A percentile compares a stretch with the other conserved stretches of the same genome.
Evolutionary conservation across 2,888 invertebrate species (phyloP).

Genomic region (Caenorhabditis wallacei): DNA sequence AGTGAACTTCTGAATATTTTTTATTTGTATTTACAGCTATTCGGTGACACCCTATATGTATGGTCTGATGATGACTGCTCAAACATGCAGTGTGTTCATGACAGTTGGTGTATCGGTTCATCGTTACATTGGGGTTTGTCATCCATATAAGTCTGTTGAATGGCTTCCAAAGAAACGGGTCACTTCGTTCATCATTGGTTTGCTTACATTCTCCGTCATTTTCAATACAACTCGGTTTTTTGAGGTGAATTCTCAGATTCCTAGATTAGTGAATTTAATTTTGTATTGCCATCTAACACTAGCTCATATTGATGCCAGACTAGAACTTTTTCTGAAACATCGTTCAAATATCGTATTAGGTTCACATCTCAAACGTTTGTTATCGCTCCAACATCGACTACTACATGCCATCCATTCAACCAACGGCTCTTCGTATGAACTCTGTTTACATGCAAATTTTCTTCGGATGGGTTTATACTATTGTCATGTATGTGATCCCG

Average conservation of each 20-base stretch:
- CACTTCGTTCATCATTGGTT: conserved; percentile 70
- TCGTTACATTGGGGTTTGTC: conserved; percentile 81
- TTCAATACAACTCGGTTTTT: conserved; percentile 80
- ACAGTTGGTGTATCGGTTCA: conserved; percentile 81
- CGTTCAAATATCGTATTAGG: conserved; percentile 42
- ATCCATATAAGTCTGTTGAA: conserved; percentile 76
- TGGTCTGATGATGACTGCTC: conserved; percentile 80
- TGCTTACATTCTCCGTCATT: conserved; percentile 74
- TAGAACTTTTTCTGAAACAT: too few species aligned
- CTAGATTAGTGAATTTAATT: too few species aligned
- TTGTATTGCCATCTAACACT: too few species aligned
- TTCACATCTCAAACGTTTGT: conserved; percentile 78
- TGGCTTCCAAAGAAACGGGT: conserved; percentile 72
- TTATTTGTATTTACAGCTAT: conserved; percentile 68
- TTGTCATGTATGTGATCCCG: conserved; percentile 80
- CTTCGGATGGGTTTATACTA: conserved; percentile 79
- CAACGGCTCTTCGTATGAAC: conserved; percentile 69
- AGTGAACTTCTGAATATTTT: too few species aligned
- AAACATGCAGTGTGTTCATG: conserved; percentile 81
- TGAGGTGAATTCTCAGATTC: conserved; percentile 70
- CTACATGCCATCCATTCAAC: conserved; percentile 75
- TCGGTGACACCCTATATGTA: conserved; percentile 78
- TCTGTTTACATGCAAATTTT: conserved; percentile 74
- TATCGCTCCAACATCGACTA: conserved; percentile 78
- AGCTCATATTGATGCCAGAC: too few species aligned